A percentile compares a stretch with the other conserved stretches of the same genome.
phyloP scores from a whole-genome alignment of 1,140 invertebrate species.

The Drosophila oshimai region DNA sequence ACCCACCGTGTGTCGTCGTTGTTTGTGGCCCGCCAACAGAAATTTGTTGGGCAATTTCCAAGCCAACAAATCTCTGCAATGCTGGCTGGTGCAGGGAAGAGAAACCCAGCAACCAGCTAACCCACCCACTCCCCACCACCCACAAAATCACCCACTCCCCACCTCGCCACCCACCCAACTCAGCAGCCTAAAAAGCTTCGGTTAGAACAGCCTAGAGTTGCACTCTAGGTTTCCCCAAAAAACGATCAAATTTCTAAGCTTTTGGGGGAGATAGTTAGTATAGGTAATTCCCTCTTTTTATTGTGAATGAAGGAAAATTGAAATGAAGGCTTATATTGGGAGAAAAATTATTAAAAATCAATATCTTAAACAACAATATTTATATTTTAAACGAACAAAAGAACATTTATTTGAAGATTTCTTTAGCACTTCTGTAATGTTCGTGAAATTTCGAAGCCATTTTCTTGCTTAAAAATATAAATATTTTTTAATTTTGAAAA shows the following conservation, averaged over 20 bases:
- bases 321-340: too few relatives aligned
- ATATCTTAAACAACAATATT: too few relatives aligned
- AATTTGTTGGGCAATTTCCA: constrained; percentile 80
- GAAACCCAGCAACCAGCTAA: background rate
- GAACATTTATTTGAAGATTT: too few relatives aligned
- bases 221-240: background rate
- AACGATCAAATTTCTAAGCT: background rate
- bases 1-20: constrained; percentile 41
- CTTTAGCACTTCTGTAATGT: too few relatives aligned
- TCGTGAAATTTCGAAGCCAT: too few relatives aligned
- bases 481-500: too few relatives aligned
- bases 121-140: background rate
- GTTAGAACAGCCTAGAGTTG: background rate
- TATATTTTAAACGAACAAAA: too few relatives aligned
- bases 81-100: constrained; percentile 51
- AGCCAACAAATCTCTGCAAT: constrained; percentile 79
- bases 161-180: background rate
- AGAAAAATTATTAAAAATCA: too few relatives aligned
- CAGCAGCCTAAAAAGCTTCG: background rate
- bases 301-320: background rate
- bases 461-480: too few relatives aligned
- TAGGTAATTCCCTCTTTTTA: too few relatives aligned
- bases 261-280: background rate
- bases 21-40: constrained; percentile 75
- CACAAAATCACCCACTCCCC: background rate